These are phyloP conservation scores for Phyllotreta striolata DNA, from an alignment of 2,888 invertebrate species.

Conservation along the genomic window DNA sequence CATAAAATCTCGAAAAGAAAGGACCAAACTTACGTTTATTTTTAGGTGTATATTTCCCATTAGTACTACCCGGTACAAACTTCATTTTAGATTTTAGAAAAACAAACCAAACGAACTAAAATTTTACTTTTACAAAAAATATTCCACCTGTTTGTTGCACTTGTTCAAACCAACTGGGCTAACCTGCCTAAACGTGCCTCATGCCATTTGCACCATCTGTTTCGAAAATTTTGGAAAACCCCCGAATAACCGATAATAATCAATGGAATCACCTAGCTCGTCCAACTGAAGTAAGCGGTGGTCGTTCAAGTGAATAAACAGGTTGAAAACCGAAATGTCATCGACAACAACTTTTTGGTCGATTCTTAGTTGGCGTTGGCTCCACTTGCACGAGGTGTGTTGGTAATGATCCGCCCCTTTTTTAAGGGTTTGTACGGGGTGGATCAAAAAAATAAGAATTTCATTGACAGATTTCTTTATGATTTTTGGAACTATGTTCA, in stretches of 20 bases:
- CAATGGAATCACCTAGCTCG: slow-evolving; percentile 19
- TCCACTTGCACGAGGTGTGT: slow-evolving; percentile 12
- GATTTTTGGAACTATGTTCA: too few species aligned
- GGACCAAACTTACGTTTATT: slow-evolving; percentile 28
- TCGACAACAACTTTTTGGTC: slow-evolving; percentile 1
- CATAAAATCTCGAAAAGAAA: background rate
- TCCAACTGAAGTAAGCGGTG: slow-evolving; percentile 16
- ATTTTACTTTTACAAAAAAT: slow-evolving; percentile 1
- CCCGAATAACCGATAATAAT: slow-evolving; percentile 13
- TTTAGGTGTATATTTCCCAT: slow-evolving; percentile 7
- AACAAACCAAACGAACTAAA: background rate
- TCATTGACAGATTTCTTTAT: too few species aligned
- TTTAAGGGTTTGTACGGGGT: too few species aligned
- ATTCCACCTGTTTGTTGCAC: slow-evolving; percentile 17
- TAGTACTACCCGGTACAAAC: slow-evolving; percentile 17
- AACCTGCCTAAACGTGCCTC: background rate
- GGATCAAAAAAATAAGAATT: background rate
- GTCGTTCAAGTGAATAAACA: slow-evolving; percentile 12
- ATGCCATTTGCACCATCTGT: slow-evolving; percentile 19
- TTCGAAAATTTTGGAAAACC: slow-evolving; percentile 25
- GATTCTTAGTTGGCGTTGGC: slow-evolving; percentile 14
- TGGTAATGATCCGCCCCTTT: slow-evolving; percentile 13
- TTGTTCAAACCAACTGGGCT: slow-evolving; percentile 16
- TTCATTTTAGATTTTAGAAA: slow-evolving; percentile 17
- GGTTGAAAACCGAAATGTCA: slow-evolving; percentile 13